Conservation (phyloP, 2,888 invertebrate genomes). For the Aleiodes alternator region DNA sequence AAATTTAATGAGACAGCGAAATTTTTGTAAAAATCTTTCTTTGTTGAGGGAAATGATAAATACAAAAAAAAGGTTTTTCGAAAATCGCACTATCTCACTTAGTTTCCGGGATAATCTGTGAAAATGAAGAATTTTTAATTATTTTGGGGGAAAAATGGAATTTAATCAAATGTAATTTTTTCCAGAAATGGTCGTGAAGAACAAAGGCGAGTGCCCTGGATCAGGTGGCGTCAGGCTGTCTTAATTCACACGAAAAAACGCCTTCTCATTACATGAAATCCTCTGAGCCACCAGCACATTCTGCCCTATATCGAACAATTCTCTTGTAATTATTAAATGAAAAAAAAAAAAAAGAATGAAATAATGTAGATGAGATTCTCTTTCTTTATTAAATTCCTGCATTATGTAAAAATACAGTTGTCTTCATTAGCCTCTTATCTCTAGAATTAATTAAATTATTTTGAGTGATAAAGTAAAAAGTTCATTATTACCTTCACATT, state of each 20-base stretch:
- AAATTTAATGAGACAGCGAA: background rate
- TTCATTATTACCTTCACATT: too few species aligned
- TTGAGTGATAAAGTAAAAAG: background rate
- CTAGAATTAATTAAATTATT: background rate
- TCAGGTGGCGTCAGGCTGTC: constrained; percentile 80
- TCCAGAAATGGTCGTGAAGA: constrained; percentile 79
- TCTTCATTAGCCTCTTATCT: background rate
- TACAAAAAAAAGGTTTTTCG: too few species aligned
- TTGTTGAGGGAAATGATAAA: too few species aligned
- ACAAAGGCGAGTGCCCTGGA: constrained; percentile 81
- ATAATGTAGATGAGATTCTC: constrained; percentile 14
- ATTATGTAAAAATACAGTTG: background rate
- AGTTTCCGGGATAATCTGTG: too few species aligned
- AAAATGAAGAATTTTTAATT: too few species aligned
- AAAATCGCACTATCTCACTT: too few species aligned
- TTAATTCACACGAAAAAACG: constrained; percentile 67
- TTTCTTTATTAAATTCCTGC: constrained; percentile 8
- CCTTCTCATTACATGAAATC: constrained; percentile 27
- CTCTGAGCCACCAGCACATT: constrained; percentile 31
- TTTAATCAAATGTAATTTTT: too few species aligned
- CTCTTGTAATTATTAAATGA: constrained; percentile 28
- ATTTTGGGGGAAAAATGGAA: too few species aligned
- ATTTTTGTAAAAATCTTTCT: background rate
- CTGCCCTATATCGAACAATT: constrained; percentile 10
- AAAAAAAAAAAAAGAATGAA: constrained; percentile 35